These are phyloP conservation scores for Drosophila rellima DNA, from an alignment of 2,888 invertebrate species.

Conservation along the genomic window DNA sequence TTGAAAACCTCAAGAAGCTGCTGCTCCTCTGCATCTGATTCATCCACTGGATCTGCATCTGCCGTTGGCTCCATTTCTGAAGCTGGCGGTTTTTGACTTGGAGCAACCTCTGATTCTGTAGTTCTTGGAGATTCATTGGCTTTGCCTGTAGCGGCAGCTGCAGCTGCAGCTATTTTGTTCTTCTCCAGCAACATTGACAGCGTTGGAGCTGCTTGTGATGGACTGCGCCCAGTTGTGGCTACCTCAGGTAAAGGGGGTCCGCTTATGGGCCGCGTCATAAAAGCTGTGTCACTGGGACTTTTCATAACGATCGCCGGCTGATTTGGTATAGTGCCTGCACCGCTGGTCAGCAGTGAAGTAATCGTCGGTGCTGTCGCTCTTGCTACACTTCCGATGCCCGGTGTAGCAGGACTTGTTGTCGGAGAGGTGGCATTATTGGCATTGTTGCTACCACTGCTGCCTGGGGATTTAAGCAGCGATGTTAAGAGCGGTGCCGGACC, in stretches of 20 bases:
- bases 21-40: slow-evolving; percentile 82
- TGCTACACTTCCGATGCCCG: slow-evolving; percentile 62
- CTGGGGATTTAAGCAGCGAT: slow-evolving; percentile 90
- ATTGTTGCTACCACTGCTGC: slow-evolving; percentile 66
- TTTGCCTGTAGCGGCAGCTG: slow-evolving; percentile 20
- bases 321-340: slow-evolving; percentile 70
- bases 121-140: slow-evolving; percentile 26
- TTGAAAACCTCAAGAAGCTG: slow-evolving; percentile 84
- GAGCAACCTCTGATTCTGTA: slow-evolving; percentile 6
- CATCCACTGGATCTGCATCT: slow-evolving; percentile 52
- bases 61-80: slow-evolving; percentile 13
- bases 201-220: slow-evolving; percentile 91
- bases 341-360: slow-evolving; percentile 85
- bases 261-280: slow-evolving; percentile 83
- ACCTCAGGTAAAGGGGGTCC: slow-evolving; percentile 79
- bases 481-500: slow-evolving; percentile 92
- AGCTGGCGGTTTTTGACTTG: slow-evolving; percentile 43
- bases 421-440: slow-evolving; percentile 73
- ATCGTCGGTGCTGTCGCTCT: slow-evolving; percentile 84
- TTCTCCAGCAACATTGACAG: slow-evolving; percentile 90
- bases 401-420: neutral
- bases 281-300: slow-evolving; percentile 69
- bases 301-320: slow-evolving; percentile 74
- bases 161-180: slow-evolving; percentile 75
- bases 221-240: slow-evolving; percentile 84